These are phyloP conservation scores for Elanoides forficatus DNA, from an alignment of 2,113 vertebrate genomes.

Conservation along the genomic window DNA sequence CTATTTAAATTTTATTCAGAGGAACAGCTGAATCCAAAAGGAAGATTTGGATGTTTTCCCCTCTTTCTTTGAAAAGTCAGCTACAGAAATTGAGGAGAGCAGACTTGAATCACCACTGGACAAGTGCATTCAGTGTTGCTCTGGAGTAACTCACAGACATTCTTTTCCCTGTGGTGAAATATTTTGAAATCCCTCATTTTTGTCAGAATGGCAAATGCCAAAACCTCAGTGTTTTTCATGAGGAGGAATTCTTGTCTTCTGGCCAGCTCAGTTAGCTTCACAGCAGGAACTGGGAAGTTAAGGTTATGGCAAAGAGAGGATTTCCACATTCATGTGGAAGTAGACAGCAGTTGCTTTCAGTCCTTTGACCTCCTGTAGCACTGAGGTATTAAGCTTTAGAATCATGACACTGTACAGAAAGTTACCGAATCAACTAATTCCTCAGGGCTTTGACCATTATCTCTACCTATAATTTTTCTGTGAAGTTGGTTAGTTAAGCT, in stretches of 20 bases:
- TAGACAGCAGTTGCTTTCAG: background rate
- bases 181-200: constrained; percentile 46
- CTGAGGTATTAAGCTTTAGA: background rate
- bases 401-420: background rate
- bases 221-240: constrained; percentile 33
- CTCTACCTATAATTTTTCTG: background rate
- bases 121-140: background rate
- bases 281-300: constrained; percentile 11
- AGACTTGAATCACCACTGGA: background rate
- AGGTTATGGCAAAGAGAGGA: background rate
- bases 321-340: background rate
- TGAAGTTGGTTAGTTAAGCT: background rate
- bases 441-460: background rate
- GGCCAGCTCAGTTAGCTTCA: constrained; percentile 35
- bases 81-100: background rate
- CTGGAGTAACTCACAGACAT: constrained; percentile 17
- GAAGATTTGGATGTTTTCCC: background rate
- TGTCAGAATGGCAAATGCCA: constrained; percentile 49
- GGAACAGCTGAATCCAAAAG: constrained; percentile 18
- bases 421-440: background rate
- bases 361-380: background rate
- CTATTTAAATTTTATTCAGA: constrained; percentile 9
- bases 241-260: constrained; percentile 30
- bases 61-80: constrained; percentile 2
- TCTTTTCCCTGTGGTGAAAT: constrained; percentile 30